Evolutionary conservation across 2,888 invertebrate species (phyloP).

Genomic region (Stratiomys singularior): DNA sequence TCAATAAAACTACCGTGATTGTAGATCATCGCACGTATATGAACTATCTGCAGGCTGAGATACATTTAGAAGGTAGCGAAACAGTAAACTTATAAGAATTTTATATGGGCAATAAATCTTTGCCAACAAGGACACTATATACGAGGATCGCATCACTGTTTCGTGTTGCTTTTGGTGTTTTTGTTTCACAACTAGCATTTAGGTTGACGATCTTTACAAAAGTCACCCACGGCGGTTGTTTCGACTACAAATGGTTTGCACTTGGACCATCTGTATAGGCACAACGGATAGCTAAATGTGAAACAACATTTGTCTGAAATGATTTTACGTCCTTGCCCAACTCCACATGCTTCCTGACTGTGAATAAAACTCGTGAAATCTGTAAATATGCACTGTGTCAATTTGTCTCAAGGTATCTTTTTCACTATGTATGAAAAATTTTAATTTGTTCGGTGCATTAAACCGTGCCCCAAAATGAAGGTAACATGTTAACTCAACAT

Average conservation of each 20-base stretch:
- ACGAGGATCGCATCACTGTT: neutral
- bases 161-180: neutral
- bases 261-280: neutral
- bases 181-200: neutral
- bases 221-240: constrained; percentile 47
- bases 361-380: too few species aligned
- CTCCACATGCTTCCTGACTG: constrained; percentile 21
- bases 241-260: constrained; percentile 39
- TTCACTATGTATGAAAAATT: too few species aligned
- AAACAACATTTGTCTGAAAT: neutral
- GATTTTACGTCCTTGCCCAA: constrained; percentile 19
- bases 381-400: too few species aligned
- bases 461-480: too few species aligned
- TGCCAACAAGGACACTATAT: constrained; percentile 6
- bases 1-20: constrained; percentile 26
- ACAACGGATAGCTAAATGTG: neutral
- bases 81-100: constrained; percentile 41
- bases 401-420: too few species aligned
- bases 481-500: too few species aligned
- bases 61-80: constrained; percentile 15
- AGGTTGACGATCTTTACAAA: constrained; percentile 26
- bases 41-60: neutral
- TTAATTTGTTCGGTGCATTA: too few species aligned
- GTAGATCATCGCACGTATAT: constrained; percentile 1
- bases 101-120: constrained; percentile 36